Conservation (phyloP, 2,888 invertebrate species). For the Ceraclea dissimilis region DNA sequence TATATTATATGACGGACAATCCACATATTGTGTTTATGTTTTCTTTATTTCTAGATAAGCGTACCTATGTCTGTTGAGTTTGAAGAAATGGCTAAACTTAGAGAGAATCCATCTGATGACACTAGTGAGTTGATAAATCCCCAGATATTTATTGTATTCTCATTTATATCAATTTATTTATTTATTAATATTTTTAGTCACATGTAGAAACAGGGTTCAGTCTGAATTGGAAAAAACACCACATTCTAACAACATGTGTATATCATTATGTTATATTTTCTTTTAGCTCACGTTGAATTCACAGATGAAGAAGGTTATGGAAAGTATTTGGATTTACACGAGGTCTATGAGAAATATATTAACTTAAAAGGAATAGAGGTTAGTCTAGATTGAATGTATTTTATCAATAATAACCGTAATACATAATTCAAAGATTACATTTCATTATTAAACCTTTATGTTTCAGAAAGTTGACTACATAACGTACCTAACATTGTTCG, state of each 20-base stretch:
- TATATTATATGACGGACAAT: too few relatives aligned
- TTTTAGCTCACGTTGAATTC: constrained; percentile 79
- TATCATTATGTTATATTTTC: neutral
- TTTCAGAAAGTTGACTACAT: constrained; percentile 87
- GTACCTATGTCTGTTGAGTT: constrained; percentile 98
- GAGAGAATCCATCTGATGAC: constrained; percentile 86
- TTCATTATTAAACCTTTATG: neutral
- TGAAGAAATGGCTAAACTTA: constrained; percentile 82
- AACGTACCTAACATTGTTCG: constrained; percentile 86
- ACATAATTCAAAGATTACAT: too few relatives aligned
- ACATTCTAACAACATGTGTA: neutral
- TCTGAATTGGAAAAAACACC: too few relatives aligned
- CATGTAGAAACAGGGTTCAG: neutral
- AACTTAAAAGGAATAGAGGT: constrained; percentile 95
- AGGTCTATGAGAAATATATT: constrained; percentile 91
- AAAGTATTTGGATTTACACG: constrained; percentile 93
- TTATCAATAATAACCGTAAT: neutral
- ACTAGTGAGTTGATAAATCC: constrained; percentile 50
- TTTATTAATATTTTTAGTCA: neutral
- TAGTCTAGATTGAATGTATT: too few relatives aligned
- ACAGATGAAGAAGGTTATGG: constrained; percentile 99
- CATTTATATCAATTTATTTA: too few relatives aligned
- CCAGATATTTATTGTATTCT: too few relatives aligned
- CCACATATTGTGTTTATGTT: too few relatives aligned
- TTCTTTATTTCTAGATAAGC: constrained; percentile 57